phyloP scores from a whole-genome alignment of 2,888 invertebrate species.

The Heliconius aoede region DNA sequence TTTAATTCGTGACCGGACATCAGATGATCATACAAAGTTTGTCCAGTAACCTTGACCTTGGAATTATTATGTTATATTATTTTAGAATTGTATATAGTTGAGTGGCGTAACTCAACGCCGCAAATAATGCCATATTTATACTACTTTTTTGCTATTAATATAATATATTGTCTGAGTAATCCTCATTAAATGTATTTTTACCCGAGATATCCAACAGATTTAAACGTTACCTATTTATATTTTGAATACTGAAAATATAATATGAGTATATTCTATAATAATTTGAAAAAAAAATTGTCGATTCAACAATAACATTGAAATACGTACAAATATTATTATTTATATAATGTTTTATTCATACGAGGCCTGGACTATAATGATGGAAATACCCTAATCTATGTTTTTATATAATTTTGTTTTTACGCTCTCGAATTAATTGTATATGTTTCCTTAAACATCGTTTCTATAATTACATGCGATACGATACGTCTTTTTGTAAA shows the following conservation, averaged over 20 bases:
- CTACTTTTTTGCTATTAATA: background rate
- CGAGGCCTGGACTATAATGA: too few species aligned
- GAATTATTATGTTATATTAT: background rate
- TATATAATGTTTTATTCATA: background rate
- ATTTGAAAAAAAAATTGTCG: too few species aligned
- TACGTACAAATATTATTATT: too few species aligned
- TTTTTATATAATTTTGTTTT: slow-evolving; percentile 12
- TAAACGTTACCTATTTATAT: too few species aligned
- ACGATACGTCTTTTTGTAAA: slow-evolving; percentile 9
- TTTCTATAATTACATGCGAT: background rate
- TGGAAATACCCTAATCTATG: slow-evolving; percentile 1
- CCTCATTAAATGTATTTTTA: too few species aligned
- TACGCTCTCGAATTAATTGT: background rate
- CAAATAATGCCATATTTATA: background rate
- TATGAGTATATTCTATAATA: too few species aligned
- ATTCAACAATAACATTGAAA: too few species aligned
- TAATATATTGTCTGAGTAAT: too few species aligned
- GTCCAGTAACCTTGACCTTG: background rate
- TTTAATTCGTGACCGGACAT: slow-evolving; percentile 23
- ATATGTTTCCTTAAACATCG: background rate
- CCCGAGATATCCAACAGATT: too few species aligned
- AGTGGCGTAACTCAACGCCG: too few species aligned
- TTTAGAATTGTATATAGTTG: background rate
- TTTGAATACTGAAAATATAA: too few species aligned
- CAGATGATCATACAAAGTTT: background rate